Evolutionary conservation across 2,113 vertebrate genomes (phyloP), one percentile per base, ranked within the genome.

Genomic region (Petroica traversi): DNA sequence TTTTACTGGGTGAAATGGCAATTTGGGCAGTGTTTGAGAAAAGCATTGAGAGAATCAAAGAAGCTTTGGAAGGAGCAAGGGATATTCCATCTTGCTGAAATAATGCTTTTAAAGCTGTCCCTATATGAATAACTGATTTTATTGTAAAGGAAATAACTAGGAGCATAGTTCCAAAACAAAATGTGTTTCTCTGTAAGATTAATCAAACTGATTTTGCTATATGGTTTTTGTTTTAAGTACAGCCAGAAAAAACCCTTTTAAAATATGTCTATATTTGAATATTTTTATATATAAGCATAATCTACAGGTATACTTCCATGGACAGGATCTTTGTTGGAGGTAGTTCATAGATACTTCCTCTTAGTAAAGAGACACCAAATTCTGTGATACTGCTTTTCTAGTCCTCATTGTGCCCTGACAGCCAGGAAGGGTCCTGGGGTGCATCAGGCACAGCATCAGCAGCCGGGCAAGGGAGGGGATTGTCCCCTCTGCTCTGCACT

Each of bases 401-500:
- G 12, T 80, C 43, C 33, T 49, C 51, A 9, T 40, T 55, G 66
- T 43, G 31, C 28, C 58, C 58, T 33, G 46, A 36, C 36, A 63
- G 48, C 29, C 74, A n/a, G 58, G n/a, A 64, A 26, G 26, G 12
- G 28, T 43, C 23, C 26, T 66, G 43, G 28, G 15, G 14, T 0
- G 8, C 28, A 29, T 45, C 46, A 38, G 46, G 38, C 9, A 11
- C 20, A 68, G 63, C 38, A n/a, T 46, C 0, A 0, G 41, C 63
- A 54, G 40, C 18, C 0, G 0, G 40, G 25, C 8, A 11, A 40
- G 40, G n/a, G 12, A 54, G 15, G 19, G 24, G n/a, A 40, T 69
- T 87, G 40, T 87, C n/a, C 45, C 0, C 51, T 58, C 26, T 73
- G 19, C 59, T 38, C 33, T 59, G 76, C 2, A 1, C 28, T 81